Base-by-base conservation (phyloP, 2,888 invertebrate species). In the Leptogaster cylindrica region DNA sequence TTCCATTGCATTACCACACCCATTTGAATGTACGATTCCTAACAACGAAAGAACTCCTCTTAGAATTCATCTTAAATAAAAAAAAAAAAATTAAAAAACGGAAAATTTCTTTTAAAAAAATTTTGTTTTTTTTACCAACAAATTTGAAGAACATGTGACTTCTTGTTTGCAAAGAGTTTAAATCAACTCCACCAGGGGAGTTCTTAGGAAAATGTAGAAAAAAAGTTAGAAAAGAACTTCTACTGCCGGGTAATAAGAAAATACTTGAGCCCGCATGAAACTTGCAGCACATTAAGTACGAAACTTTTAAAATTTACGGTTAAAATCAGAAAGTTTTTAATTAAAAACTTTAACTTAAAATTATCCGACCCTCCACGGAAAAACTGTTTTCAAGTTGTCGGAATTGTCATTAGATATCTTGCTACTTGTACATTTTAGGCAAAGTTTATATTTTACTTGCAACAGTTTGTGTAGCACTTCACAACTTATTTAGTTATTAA, bases 251-350 rank as follows among this genome's bases (percentile, higher is more conserved):
- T 44, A 44, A 61, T n/a, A 27, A 44, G 28, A 18, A 27, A 61
- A 61, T 28, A 44, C 8, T 25, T 28, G 28, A 50, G 65, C 39
- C 65, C 52, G 65, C 36, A 65, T 39, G 25, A 36, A 65, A 65
- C 39, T 51, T 65, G 51, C 65, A 65, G 52, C 65, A 65, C 65
- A 51, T 65, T 66, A 66, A 66, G 66, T 66, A 52, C 41, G 6
- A 48, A 58, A 66, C 25, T 58, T 61, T 61, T 48, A 48, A 66
- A 58, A 66, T 66, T 66, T 66, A 68, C 46, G 64, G 68, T 68
- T 68, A 55, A 65, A 68, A 68, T 55, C 39, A 44, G 44, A 55
- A 68, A 68, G 55, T 65, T 68, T 68, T 68, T 68, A 64, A 68
- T 65, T 68, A 65, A 68, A 68, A 68, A 65, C 65, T 67, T 67